These are phyloP conservation scores for Cebidichthys violaceus DNA, from an alignment of 2,113 vertebrate genomes.

Conservation along the genomic window DNA sequence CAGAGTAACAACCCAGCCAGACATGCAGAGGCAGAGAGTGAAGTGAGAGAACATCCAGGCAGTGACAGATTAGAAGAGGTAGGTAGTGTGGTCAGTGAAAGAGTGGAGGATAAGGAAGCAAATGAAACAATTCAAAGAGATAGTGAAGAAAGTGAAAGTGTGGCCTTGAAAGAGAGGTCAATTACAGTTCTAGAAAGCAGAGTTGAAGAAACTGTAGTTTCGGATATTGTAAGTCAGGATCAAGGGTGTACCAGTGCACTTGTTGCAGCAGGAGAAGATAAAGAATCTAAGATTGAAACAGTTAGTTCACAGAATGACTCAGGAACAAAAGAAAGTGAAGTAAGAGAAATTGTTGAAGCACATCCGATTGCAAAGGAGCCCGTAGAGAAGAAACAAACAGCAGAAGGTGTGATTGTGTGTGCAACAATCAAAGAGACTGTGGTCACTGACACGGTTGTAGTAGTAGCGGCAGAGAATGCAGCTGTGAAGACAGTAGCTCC, in stretches of 20 bases:
- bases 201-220: constrained; percentile 24
- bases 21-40: constrained; percentile 58
- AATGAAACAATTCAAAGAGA: constrained; percentile 39
- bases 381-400: constrained; percentile 39
- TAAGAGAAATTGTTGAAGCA: constrained; percentile 35
- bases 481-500: constrained; percentile 59
- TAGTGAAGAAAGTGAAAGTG: constrained; percentile 40
- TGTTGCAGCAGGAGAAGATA: constrained; percentile 7
- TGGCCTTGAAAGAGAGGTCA: constrained; percentile 45
- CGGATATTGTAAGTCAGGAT: constrained; percentile 18
- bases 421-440: constrained; percentile 52
- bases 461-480: constrained; percentile 22
- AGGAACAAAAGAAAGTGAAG: constrained; percentile 42
- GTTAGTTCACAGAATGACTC: constrained; percentile 33
- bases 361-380: constrained; percentile 7
- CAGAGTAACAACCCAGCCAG: constrained; percentile 56
- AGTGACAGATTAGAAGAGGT: constrained; percentile 30
- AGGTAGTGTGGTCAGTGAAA: constrained; percentile 23
- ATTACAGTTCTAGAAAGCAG: constrained; percentile 28
- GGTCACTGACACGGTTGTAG: constrained; percentile 31
- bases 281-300: constrained; percentile 18
- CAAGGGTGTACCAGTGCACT: constrained; percentile 8
- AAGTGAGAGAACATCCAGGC: constrained; percentile 28
- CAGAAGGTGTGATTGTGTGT: constrained; percentile 44
- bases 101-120: constrained; percentile 24